These are phyloP conservation scores for Agrotis exclamationis DNA, from an alignment of 2,888 invertebrate genomes.

Conservation along the genomic window DNA sequence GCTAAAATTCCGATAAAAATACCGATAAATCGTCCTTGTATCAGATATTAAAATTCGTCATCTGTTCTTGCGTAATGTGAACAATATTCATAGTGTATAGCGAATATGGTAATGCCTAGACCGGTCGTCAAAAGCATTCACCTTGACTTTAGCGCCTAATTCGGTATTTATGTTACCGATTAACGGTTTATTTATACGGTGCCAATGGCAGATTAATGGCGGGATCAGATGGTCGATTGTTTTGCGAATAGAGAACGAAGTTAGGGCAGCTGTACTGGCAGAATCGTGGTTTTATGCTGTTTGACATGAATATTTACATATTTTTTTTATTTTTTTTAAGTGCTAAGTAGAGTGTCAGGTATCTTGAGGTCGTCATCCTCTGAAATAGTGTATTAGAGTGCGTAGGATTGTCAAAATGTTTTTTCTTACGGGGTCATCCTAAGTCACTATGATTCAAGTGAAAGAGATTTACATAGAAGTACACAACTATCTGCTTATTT, in stretches of 20 bases:
- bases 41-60: slow-evolving; percentile 69
- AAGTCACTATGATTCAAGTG: no score
- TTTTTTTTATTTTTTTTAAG: neutral
- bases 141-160: slow-evolving; percentile 49
- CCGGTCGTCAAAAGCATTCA: slow-evolving; percentile 58
- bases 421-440: no score
- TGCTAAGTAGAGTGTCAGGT: neutral
- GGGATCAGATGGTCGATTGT: slow-evolving; percentile 8
- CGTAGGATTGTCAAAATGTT: no score
- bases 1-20: slow-evolving; percentile 27
- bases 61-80: slow-evolving; percentile 69
- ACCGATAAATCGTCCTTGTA: slow-evolving; percentile 69
- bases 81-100: slow-evolving; percentile 62
- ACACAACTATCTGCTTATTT: no score
- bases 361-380: neutral
- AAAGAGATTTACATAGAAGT: no score
- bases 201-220: slow-evolving; percentile 30
- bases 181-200: slow-evolving; percentile 30
- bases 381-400: neutral
- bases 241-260: slow-evolving; percentile 8
- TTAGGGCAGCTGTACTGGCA: neutral
- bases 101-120: slow-evolving; percentile 65
- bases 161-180: slow-evolving; percentile 28
- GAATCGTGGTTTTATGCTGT: no score
- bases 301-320: neutral